Conservation (phyloP, 2,113 vertebrate genomes). For the Apaloderma vittatum region DNA sequence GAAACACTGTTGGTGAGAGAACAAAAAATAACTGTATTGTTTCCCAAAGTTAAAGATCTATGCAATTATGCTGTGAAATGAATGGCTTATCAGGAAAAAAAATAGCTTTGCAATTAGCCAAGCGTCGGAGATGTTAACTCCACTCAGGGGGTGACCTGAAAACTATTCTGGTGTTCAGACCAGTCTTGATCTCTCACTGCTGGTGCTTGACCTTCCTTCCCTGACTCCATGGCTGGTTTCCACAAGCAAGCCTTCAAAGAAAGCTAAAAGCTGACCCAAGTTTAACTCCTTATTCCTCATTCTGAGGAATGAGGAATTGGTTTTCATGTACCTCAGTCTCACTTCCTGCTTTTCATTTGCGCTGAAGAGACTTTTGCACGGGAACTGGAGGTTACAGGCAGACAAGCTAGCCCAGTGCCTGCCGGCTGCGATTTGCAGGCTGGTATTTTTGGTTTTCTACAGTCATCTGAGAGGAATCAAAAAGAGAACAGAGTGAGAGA, state of each 20-base stretch:
- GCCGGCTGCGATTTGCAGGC: not conserved
- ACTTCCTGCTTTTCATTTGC: not conserved
- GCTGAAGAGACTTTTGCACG: not conserved
- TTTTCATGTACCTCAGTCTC: not conserved
- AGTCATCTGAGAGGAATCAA: not conserved
- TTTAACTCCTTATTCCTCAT: not conserved
- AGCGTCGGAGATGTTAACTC: slow-evolving; percentile 8
- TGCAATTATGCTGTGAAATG: not conserved
- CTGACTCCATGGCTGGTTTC: not conserved
- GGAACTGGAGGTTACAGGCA: not conserved
- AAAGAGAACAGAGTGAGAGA: not conserved
- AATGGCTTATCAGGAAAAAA: not conserved
- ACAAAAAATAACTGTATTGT: not conserved
- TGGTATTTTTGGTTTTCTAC: not conserved
- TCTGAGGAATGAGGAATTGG: not conserved
- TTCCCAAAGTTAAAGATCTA: not conserved
- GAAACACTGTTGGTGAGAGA: not conserved
- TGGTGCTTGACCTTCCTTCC: not conserved
- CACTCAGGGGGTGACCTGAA: not conserved
- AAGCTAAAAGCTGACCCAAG: not conserved
- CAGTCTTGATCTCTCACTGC: not conserved
- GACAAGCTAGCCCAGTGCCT: not conserved
- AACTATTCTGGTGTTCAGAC: not conserved
- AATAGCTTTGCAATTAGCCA: not conserved
- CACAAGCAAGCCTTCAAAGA: not conserved